Evolutionary conservation across 2,888 invertebrate species (phyloP).

Genomic region (Chymomyza procnemis): DNA sequence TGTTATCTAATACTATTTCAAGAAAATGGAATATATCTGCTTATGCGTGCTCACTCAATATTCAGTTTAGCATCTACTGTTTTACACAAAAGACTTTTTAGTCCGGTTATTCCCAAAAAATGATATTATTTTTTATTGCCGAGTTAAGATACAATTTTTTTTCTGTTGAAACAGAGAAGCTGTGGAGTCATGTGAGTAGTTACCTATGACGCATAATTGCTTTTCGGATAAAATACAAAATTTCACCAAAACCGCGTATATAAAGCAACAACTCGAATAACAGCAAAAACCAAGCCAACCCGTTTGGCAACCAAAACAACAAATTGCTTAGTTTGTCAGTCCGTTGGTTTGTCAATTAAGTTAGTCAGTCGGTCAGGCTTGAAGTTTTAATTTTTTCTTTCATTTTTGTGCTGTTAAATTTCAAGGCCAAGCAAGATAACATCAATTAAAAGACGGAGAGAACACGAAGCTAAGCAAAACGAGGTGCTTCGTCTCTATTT

Average conservation of each 20-base stretch:
- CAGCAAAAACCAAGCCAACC: constrained; percentile 32
- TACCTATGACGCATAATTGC: constrained; percentile 1
- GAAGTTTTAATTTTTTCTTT: constrained; percentile 34
- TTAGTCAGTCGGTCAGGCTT: constrained; percentile 35
- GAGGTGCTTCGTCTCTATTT: constrained; percentile 23
- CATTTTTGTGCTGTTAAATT: constrained; percentile 26
- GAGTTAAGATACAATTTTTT: background rate
- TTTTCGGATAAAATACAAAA: constrained; percentile 30
- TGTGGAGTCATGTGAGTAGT: background rate
- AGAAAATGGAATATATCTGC: background rate
- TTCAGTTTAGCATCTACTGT: background rate
- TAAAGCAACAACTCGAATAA: constrained; percentile 22
- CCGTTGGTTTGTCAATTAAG: background rate
- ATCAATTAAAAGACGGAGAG: constrained; percentile 23
- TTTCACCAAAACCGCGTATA: constrained; percentile 32
- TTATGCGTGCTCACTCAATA: too few relatives aligned
- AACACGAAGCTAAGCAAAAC: constrained; percentile 49
- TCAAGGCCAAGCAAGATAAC: constrained; percentile 43
- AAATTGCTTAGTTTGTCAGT: constrained; percentile 12
- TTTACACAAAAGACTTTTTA: background rate
- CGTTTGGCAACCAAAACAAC: constrained; percentile 35
- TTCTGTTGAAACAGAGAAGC: background rate
- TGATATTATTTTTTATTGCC: too few relatives aligned
- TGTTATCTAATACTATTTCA: too few relatives aligned
- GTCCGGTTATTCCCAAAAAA: background rate